These are phyloP conservation scores for Xenops minutus DNA, from an alignment of 2,797 vertebrate genomes.

Conservation along the genomic window DNA sequence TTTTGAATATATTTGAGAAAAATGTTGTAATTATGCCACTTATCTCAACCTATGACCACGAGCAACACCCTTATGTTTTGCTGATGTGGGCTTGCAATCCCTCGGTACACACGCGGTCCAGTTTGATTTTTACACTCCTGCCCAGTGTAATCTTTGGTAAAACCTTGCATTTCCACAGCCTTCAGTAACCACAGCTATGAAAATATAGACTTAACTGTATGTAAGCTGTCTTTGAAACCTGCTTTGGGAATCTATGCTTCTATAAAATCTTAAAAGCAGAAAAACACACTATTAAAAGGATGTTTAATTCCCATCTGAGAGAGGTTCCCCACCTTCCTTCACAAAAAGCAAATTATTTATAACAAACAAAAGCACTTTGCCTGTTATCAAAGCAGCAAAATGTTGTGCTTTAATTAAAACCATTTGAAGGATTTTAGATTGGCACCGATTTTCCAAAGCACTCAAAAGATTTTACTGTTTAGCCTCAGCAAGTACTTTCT, in stretches of 20 bases:
- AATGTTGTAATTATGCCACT: background rate
- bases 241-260: background rate
- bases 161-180: background rate
- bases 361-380: background rate
- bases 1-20: background rate
- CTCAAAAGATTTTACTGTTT: background rate
- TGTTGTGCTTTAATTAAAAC: background rate
- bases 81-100: background rate
- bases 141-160: background rate
- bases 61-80: background rate
- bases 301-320: background rate
- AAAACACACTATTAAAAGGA: background rate
- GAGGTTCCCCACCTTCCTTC: background rate
- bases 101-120: accelerated
- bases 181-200: background rate
- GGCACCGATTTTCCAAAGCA: background rate
- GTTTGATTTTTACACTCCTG: background rate
- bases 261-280: background rate
- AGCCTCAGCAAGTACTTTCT: background rate
- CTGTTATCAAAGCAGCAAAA: background rate
- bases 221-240: background rate
- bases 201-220: background rate
- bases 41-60: background rate
- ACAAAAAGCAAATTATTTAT: background rate
- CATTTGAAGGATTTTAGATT: background rate